Evolutionary conservation across 92 coral and sea anemone species (phyloP).

Genomic region (Chrysogorgia sp.): DNA sequence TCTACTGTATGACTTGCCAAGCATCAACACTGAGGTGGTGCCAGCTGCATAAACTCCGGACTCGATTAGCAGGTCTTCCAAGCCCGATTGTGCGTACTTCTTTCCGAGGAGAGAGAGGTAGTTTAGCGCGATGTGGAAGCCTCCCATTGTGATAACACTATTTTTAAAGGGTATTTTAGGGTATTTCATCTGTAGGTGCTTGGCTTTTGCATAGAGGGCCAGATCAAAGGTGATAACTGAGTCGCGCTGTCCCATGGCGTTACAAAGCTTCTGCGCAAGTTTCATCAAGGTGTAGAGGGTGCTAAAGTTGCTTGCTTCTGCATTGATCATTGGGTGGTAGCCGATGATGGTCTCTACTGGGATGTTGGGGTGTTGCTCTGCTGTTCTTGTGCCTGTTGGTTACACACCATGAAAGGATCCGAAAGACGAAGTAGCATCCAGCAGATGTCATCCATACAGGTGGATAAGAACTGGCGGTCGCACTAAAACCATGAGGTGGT

Average conservation of each 20-base stretch:
- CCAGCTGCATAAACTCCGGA: slow-evolving; percentile 69
- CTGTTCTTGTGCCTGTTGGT: too few species aligned
- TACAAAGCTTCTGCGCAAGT: slow-evolving; percentile 53
- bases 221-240: slow-evolving; percentile 68
- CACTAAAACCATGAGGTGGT: too few species aligned
- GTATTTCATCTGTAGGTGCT: slow-evolving; percentile 62
- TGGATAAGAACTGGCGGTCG: too few species aligned
- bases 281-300: slow-evolving; percentile 65
- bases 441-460: too few species aligned
- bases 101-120: slow-evolving; percentile 61
- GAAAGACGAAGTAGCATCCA: too few species aligned
- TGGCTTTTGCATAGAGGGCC: slow-evolving; percentile 37
- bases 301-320: slow-evolving; percentile 58
- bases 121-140: slow-evolving; percentile 67
- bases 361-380: slow-evolving; percentile 31
- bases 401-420: too few species aligned
- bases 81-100: slow-evolving; percentile 52
- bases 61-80: slow-evolving; percentile 68
- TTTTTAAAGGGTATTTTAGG: slow-evolving; percentile 61
- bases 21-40: slow-evolving; percentile 59
- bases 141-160: slow-evolving; percentile 62
- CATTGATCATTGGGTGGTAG: slow-evolving; percentile 69
- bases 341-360: slow-evolving; percentile 57
- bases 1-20: slow-evolving; percentile 70
- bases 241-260: slow-evolving; percentile 47